A percentile compares a stretch with the other conserved stretches of the same genome.
These are phyloP conservation scores for Trachelus tabidus DNA, from an alignment of 2,888 invertebrate species.

Conservation along the genomic window DNA sequence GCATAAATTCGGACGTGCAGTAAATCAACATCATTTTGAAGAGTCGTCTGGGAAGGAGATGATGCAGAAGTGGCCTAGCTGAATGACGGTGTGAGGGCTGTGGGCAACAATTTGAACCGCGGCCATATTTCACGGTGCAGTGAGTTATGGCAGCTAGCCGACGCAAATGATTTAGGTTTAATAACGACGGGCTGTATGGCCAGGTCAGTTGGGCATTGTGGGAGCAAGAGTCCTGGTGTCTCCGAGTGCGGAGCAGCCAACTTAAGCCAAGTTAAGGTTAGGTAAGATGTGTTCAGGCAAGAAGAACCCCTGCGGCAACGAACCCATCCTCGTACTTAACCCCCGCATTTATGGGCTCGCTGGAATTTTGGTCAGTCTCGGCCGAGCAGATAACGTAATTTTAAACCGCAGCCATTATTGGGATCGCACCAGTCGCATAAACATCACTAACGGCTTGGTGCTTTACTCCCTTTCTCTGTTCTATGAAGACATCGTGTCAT, in stretches of 20 bases:
- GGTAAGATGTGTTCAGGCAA: not conserved
- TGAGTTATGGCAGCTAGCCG: constrained; percentile 60
- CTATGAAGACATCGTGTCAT: constrained; percentile 19
- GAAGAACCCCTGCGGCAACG: constrained; percentile 21
- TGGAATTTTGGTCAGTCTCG: constrained; percentile 51
- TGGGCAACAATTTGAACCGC: constrained; percentile 61
- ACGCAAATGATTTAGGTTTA: constrained; percentile 65
- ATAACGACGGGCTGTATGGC: constrained; percentile 51
- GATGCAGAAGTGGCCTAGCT: constrained; percentile 23
- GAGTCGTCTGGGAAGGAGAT: constrained; percentile 41
- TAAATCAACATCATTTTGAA: constrained; percentile 56
- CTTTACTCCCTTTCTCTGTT: constrained; percentile 36
- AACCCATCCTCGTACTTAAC: constrained; percentile 9
- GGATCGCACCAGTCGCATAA: constrained; percentile 46
- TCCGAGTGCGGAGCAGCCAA: constrained; percentile 6
- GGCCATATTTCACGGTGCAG: constrained; percentile 61
- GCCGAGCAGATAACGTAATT: constrained; percentile 53
- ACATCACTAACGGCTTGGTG: constrained; percentile 32
- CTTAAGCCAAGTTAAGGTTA: constrained; percentile 8
- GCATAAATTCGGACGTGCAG: constrained; percentile 41
- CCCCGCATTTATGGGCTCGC: constrained; percentile 17
- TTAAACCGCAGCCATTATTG: constrained; percentile 43
- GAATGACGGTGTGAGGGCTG: constrained; percentile 35
- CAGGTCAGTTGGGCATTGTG: constrained; percentile 61
- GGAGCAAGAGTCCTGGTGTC: constrained; percentile 26